Evolutionary conservation across 2,113 vertebrate species (phyloP).

Genomic region (Antechinus stuartii): DNA sequence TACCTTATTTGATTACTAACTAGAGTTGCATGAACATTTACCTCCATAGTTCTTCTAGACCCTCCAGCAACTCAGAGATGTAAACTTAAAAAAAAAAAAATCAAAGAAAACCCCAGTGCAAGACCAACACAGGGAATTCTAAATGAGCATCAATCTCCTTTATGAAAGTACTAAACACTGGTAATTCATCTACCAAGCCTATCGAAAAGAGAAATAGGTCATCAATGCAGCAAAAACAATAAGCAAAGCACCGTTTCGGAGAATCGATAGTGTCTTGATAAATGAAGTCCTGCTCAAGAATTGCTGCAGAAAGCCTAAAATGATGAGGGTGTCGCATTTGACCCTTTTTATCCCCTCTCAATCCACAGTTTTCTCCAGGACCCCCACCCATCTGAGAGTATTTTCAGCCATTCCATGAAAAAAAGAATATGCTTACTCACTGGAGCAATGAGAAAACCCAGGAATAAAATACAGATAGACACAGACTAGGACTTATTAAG

Average conservation of each 20-base stretch:
- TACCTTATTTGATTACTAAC: conserved; percentile 58
- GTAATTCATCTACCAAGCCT: conserved; percentile 76
- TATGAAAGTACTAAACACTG: conserved; percentile 65
- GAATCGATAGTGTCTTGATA: conserved; percentile 68
- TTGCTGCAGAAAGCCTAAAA: conserved; percentile 51
- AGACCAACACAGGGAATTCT: conserved; percentile 56
- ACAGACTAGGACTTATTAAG: conserved; percentile 48
- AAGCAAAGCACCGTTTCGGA: conserved; percentile 68
- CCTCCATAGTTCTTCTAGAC: conserved; percentile 36
- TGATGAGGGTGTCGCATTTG: conserved; percentile 40
- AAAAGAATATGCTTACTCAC: not conserved
- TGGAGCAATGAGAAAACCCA: conserved; percentile 5
- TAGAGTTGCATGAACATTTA: conserved; percentile 62
- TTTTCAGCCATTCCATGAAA: conserved; percentile 22
- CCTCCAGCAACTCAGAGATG: conserved; percentile 51
- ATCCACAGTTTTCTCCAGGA: not conserved
- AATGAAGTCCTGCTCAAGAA: conserved; percentile 64
- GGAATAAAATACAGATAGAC: not conserved
- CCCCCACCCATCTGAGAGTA: not conserved
- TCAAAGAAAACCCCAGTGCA: conserved; percentile 37
- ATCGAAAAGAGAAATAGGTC: conserved; percentile 76
- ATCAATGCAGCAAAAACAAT: conserved; percentile 73
- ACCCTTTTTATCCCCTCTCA: not conserved
- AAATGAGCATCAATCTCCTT: conserved; percentile 69
- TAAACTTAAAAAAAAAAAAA: conserved; percentile 9